A percentile compares a stretch with the other conserved stretches of the same genome.
Evolutionary conservation across 2,797 vertebrate species (phyloP).

Genomic region (Holocentrus rufus): DNA sequence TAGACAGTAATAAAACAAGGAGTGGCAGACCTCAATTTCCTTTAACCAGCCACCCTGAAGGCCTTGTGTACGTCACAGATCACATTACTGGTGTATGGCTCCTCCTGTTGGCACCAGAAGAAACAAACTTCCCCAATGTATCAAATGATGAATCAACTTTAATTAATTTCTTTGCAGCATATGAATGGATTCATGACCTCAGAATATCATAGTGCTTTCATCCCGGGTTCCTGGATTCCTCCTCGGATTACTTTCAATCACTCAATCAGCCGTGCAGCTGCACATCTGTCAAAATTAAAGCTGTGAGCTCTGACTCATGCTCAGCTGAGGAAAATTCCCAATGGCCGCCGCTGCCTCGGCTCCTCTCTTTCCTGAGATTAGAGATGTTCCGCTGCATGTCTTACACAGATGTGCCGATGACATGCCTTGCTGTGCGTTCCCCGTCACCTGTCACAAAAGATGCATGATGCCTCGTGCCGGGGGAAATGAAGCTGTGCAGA

Average conservation of each 20-base stretch:
- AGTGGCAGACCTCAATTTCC: no score
- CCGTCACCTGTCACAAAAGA: conserved; percentile 54
- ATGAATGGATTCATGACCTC: no score
- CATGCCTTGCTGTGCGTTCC: conserved; percentile 8
- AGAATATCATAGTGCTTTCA: no score
- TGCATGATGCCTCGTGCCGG: conserved; percentile 35
- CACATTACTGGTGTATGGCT: no score
- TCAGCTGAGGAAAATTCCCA: background rate
- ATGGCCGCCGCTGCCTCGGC: background rate
- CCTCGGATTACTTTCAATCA: no score
- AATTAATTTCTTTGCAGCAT: no score
- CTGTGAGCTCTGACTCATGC: conserved; percentile 16
- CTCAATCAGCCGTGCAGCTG: background rate
- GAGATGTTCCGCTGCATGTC: background rate
- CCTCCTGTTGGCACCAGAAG: background rate
- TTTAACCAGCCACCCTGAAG: no score
- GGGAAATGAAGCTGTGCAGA: conserved; percentile 60
- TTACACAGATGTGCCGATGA: conserved; percentile 1
- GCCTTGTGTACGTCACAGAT: no score
- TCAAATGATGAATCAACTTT: no score
- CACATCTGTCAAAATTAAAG: conserved; percentile 3
- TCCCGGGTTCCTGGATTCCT: no score
- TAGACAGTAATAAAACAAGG: no score
- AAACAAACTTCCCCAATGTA: no score
- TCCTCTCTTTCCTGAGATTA: background rate